These are phyloP conservation scores for Montipora sp. DNA, from an alignment of 64 coral and sea anemone genomes.

Conservation along the genomic window DNA sequence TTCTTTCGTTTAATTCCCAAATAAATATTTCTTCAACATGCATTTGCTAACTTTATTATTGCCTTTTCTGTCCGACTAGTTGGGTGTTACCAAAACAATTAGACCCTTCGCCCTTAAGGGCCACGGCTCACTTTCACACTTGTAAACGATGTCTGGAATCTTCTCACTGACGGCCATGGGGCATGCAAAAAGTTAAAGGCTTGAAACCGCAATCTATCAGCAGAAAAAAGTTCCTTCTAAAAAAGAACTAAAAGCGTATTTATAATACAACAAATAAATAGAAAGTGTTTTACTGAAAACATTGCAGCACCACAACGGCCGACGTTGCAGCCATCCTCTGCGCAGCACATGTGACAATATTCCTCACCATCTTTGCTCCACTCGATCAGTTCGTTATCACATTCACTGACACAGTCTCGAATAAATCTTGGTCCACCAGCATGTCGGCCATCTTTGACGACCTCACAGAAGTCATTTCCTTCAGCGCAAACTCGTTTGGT, in stretches of 20 bases:
- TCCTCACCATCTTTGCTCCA: constrained; percentile 31
- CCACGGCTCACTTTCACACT: no score
- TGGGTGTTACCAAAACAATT: no score
- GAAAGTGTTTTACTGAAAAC: not conserved
- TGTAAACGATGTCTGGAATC: no score
- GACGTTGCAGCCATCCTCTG: constrained; percentile 11
- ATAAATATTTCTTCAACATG: no score
- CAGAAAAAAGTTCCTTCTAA: not conserved
- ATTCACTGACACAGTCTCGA: constrained; percentile 34
- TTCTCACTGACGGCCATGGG: no score
- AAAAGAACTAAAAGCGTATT: not conserved
- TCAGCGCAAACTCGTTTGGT: not conserved
- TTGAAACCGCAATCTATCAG: no score
- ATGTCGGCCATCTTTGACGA: constrained; percentile 39
- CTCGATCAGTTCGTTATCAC: constrained; percentile 13
- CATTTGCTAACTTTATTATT: no score
- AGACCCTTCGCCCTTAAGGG: no score
- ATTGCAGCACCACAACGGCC: not conserved
- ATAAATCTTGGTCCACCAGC: not conserved
- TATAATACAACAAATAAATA: not conserved
- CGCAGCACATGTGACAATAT: constrained; percentile 37
- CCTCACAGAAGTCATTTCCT: constrained; percentile 26
- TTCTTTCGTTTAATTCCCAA: no score
- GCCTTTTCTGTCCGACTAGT: no score
- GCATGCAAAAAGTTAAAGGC: no score